Percentiles rank a stretch among this genome's conserved stretches.
phyloP scores from a whole-genome alignment of 2,113 vertebrate genomes.

The Phaethornis superciliosus region DNA sequence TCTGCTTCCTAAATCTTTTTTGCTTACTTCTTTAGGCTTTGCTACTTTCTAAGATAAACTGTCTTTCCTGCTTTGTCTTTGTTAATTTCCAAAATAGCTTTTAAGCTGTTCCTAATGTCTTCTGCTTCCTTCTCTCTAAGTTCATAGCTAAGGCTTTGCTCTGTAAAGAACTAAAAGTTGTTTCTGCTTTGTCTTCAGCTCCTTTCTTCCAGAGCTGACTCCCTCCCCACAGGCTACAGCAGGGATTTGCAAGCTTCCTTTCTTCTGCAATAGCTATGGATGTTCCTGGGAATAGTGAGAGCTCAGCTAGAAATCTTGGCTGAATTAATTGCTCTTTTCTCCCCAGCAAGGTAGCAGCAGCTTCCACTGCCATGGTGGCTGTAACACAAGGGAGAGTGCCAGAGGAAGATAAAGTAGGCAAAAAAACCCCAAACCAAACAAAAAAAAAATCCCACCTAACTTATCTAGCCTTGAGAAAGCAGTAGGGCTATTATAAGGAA shows the following conservation, averaged over 20 bases:
- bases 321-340: too few relatives aligned
- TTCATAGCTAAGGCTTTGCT: neutral
- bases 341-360: too few relatives aligned
- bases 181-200: neutral
- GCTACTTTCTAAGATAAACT: neutral
- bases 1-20: neutral
- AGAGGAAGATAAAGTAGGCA: neutral
- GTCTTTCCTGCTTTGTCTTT: too few relatives aligned
- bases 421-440: neutral
- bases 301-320: neutral
- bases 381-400: neutral
- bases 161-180: neutral
- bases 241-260: neutral
- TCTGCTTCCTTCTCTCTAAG: too few relatives aligned
- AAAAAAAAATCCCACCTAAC: neutral
- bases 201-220: neutral
- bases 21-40: neutral
- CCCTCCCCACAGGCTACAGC: neutral
- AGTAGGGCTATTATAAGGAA: neutral
- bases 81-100: too few relatives aligned
- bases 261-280: neutral
- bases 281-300: neutral
- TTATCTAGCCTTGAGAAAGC: accelerated
- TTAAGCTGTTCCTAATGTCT: neutral
- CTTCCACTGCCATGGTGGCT: neutral